These are phyloP conservation scores for Rhinoraja longicauda DNA, from an alignment of 2,797 vertebrate species.

Conservation along the genomic window DNA sequence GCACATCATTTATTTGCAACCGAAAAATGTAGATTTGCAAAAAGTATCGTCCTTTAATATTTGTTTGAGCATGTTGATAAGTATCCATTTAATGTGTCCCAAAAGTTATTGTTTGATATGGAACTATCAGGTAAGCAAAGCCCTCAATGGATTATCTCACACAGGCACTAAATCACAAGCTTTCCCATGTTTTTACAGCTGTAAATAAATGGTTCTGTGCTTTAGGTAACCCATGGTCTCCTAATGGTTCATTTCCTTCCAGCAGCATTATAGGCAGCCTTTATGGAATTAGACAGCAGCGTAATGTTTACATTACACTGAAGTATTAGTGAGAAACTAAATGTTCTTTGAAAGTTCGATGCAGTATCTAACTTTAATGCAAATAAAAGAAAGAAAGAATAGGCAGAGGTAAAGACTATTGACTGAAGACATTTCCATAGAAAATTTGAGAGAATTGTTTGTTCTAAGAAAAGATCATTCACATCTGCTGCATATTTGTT, in stretches of 20 bases:
- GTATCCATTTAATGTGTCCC: background rate
- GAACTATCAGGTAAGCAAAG: constrained; percentile 3
- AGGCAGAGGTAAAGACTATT: background rate
- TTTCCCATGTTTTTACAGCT: constrained; percentile 32
- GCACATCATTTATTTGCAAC: background rate
- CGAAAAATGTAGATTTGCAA: background rate
- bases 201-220: constrained; percentile 18
- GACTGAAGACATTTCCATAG: background rate
- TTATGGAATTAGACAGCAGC: background rate
- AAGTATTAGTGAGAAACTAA: background rate
- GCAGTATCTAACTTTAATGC: background rate
- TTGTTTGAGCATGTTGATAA: background rate
- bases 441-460: background rate
- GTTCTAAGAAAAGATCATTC: background rate
- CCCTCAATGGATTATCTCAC: constrained; percentile 25
- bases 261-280: background rate
- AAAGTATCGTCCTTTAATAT: background rate
- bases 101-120: constrained; percentile 16
- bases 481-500: background rate
- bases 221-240: constrained; percentile 9
- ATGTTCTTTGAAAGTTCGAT: background rate
- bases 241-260: constrained; percentile 35
- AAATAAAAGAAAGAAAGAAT: background rate
- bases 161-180: constrained; percentile 10
- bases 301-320: background rate